Conservation (phyloP, 2,888 invertebrate genomes). For the Orthonevra nobilis region DNA sequence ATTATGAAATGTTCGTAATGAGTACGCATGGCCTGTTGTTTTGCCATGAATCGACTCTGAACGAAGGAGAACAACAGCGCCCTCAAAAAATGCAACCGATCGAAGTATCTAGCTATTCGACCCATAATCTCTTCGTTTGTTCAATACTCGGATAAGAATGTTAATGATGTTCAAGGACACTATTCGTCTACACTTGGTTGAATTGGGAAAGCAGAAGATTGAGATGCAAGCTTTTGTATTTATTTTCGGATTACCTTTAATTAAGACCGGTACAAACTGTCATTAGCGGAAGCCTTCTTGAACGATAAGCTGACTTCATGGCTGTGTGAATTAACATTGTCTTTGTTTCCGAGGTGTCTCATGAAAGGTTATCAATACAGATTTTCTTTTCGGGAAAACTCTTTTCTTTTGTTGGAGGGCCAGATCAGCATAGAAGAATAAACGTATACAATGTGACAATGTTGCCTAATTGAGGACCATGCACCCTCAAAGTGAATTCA, state of each 20-base stretch:
- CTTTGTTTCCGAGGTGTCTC: constrained; percentile 16
- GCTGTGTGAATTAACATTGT: constrained; percentile 26
- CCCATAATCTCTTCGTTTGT: too few relatives aligned
- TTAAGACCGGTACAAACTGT: constrained; percentile 24
- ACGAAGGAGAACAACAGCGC: constrained; percentile 1
- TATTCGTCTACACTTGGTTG: background rate
- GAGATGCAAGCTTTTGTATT: constrained; percentile 6
- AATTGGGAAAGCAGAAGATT: background rate
- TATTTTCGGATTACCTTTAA: constrained; percentile 48
- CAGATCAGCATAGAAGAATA: too few relatives aligned
- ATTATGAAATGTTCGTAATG: constrained; percentile 33
- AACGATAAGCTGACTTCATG: background rate
- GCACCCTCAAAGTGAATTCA: too few relatives aligned
- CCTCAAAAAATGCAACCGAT: too few relatives aligned
- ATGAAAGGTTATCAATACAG: background rate
- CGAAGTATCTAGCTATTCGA: too few relatives aligned
- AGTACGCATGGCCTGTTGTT: constrained; percentile 21
- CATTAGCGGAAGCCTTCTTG: constrained; percentile 25
- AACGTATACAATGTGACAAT: too few relatives aligned
- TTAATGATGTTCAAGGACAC: constrained; percentile 45
- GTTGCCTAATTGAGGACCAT: too few relatives aligned
- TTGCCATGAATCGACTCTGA: constrained; percentile 15
- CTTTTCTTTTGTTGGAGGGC: too few relatives aligned
- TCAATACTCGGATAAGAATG: too few relatives aligned
- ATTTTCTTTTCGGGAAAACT: too few relatives aligned